Evolutionary conservation across 2,797 vertebrate genomes (phyloP).

Genomic region (Apodemus agrarius): DNA sequence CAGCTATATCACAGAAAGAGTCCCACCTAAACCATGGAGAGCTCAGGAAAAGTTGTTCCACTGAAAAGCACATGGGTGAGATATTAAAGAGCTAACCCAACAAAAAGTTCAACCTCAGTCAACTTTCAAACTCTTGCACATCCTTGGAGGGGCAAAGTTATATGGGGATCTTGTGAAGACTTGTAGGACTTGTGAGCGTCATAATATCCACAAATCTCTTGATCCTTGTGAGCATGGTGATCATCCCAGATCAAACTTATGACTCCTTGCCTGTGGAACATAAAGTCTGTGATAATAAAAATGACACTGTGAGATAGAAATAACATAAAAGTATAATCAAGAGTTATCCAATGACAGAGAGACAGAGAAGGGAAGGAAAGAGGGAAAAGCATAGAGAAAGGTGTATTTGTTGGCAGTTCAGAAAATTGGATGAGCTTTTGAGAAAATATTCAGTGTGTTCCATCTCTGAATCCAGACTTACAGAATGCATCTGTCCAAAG

Average conservation of each 20-base stretch:
- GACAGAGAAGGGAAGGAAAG: background rate
- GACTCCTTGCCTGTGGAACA: background rate
- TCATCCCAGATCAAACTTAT: background rate
- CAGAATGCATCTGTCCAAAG: background rate
- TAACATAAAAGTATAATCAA: background rate
- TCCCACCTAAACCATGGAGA: too few species aligned
- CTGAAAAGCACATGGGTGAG: background rate
- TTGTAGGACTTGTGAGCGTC: background rate
- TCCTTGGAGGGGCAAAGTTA: background rate
- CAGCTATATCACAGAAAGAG: background rate
- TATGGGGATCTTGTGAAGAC: too few species aligned
- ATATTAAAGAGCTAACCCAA: background rate
- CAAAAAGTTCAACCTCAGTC: background rate
- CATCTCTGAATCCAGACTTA: background rate
- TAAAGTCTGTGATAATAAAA: background rate
- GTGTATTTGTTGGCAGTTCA: background rate
- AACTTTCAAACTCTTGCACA: background rate
- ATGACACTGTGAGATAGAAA: background rate
- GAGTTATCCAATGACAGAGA: background rate
- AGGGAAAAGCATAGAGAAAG: background rate
- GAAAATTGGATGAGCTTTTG: background rate
- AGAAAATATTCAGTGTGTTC: background rate
- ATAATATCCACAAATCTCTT: background rate
- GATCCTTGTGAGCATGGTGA: background rate
- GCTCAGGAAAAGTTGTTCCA: background rate